Base-by-base conservation (phyloP, 2,888 invertebrate genomes). In the Drosophila pegasa region DNA sequence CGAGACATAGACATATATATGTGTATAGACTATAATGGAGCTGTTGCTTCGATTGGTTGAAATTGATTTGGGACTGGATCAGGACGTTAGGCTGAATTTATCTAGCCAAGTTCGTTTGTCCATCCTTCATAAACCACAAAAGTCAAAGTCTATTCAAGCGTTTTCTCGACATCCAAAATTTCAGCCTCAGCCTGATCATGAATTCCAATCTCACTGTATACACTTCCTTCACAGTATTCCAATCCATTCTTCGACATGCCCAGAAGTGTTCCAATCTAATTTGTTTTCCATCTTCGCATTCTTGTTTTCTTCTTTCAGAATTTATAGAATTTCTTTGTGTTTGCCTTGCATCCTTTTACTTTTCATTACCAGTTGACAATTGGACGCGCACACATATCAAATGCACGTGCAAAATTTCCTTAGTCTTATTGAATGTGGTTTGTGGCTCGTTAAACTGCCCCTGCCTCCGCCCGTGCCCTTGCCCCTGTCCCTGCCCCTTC, bases 341-440 rank as follows among this genome's bases (percentile, higher is more conserved):
- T 12, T 16, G 45, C 4, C 20, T 20, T 14, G 1, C 38, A 64
- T 38, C 67, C 55, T 67, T 67, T 65, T 65, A 55, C 67, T 47
- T 55, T 67, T 33, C 48, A 37, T 51, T 35, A 18, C 37, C 33
- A 25, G 29, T 47, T 22, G 37, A 31, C 73, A 66, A 76, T 73
- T 73, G 47, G 56, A 55, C 62, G 64, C 77, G 71, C 59, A 40
- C 57, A 73, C 47, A 40, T 45, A 58, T 50, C 54, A 41, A 59
- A 71, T 66, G 64, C 77, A 75, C 82, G 83, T 88, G 88, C 81
- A 88, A 86, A 87, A 87, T 86, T 50, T 58, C 35, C 51, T 66
- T 66, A 38, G 41, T 57, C 68, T 67, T 45, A 45, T 45, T 58
- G 38, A 65, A 68, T 66, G 52, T 50, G 56, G 29, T 54, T 61